Base-by-base conservation (phyloP, 2,113 vertebrate species). In the Eulemur macaco region DNA sequence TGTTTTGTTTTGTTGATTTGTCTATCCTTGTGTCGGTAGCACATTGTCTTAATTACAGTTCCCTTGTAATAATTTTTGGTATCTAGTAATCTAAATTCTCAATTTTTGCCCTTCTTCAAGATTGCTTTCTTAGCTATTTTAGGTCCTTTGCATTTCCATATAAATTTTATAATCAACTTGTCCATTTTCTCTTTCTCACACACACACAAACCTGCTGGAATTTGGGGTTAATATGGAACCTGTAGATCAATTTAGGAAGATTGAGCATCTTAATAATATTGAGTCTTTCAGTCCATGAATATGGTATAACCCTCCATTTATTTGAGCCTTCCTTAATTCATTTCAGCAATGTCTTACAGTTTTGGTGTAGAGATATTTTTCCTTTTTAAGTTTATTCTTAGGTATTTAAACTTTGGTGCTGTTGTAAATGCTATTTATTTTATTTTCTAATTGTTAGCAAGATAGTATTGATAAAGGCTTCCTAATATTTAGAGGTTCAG, bases 401-500 rank as follows among this genome's bases (percentile, higher is more conserved):
- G 20, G 20, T 34, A 84, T 92, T 89, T 89, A 64, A 60, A 84
- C 86, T 95, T 86, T 47, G 56, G 31, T 82, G 60, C 58, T 94
- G 31, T 71, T 89, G 9, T 84, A 74, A 95, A 88, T 89, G 45
- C 42, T 92, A 13, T 84, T 85, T 89, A 82, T 73, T 96, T 92
- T 18, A 92, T 82, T 89, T 96, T 76, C 52, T 60, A n/a, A 86
- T 47, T 82, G 52, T 96, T 92, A 96, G 23, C 58, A 86, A 84
- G 31, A 95, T 34, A 89, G 1, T 81, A 47, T 52, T 85, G 21
- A 84, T 71, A 34, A 94, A 74, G 39, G 34, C n/a, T 74, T 10
- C 42, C 11, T 9, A 91, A 54, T 73, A 74, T 58, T 77, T 96
- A 87, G 83, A 88, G 37, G 9, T 20, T 89, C 74, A 76, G 14